Evolutionary conservation across 2,797 vertebrate species (phyloP).

Genomic region (Phalloptychus januarius): DNA sequence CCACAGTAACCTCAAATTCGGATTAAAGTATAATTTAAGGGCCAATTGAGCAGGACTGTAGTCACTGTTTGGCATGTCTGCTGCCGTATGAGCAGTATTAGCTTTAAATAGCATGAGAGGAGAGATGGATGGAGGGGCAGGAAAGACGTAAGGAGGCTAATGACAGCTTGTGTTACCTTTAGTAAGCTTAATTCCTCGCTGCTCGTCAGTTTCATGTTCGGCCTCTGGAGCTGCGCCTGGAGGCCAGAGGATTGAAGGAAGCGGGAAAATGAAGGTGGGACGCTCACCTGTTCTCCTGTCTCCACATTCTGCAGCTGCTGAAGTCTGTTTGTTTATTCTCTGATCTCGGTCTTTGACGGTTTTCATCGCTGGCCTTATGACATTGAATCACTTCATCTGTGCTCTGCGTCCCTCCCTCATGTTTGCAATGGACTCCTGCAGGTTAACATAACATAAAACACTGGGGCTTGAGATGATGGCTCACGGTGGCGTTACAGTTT

Average conservation of each 20-base stretch:
- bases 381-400: slow-evolving; percentile 18
- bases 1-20: background rate
- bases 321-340: slow-evolving; percentile 28
- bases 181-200: slow-evolving; percentile 53
- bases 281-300: slow-evolving; percentile 10
- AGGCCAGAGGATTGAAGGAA: slow-evolving; percentile 11
- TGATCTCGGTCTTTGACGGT: slow-evolving; percentile 15
- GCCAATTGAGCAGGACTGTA: slow-evolving; percentile 18
- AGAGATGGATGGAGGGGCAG: slow-evolving; percentile 38
- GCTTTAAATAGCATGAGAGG: slow-evolving; percentile 72
- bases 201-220: slow-evolving; percentile 32
- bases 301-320: background rate
- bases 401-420: slow-evolving; percentile 34
- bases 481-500: slow-evolving; percentile 54
- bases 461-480: slow-evolving; percentile 30
- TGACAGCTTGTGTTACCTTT: slow-evolving; percentile 63
- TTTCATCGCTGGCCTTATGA: background rate
- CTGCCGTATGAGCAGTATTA: slow-evolving; percentile 65
- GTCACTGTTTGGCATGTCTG: slow-evolving; percentile 36
- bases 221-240: slow-evolving; percentile 26
- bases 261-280: slow-evolving; percentile 4
- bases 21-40: background rate
- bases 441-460: slow-evolving; percentile 54
- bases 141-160: slow-evolving; percentile 30
- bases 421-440: slow-evolving; percentile 22